Conservation (phyloP, 2,797 vertebrate species). For the Acrossocheilus fasciatus region DNA sequence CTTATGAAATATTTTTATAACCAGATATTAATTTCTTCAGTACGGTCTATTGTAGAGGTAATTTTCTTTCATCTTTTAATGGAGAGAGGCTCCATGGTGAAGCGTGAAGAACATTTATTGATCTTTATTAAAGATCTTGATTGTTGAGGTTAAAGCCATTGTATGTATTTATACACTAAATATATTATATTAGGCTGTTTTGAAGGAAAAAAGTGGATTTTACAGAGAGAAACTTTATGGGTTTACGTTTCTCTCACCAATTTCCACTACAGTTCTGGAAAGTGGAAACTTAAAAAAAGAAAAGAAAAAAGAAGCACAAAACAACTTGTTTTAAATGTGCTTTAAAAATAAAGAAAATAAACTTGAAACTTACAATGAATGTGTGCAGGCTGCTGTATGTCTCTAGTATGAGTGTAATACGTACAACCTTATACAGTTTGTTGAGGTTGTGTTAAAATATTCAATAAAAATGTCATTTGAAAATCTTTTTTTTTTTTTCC, state of each 20-base stretch:
- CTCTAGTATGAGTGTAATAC: neutral
- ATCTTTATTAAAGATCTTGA: slow-evolving; percentile 34
- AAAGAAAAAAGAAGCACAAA: neutral
- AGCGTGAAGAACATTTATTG: neutral
- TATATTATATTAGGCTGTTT: slow-evolving; percentile 8
- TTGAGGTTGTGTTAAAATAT: neutral
- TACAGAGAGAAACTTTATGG: neutral
- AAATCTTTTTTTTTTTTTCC: neutral
- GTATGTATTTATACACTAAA: neutral
- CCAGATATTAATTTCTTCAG: neutral
- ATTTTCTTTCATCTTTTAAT: neutral
- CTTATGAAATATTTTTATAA: slow-evolving; percentile 12
- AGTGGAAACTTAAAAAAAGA: neutral
- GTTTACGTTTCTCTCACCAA: neutral
- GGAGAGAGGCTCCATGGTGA: neutral
- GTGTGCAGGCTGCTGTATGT: neutral
- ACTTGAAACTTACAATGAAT: neutral
- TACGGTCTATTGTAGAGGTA: neutral
- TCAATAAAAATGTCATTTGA: neutral
- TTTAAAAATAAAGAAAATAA: neutral
- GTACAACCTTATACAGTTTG: neutral
- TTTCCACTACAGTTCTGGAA: neutral
- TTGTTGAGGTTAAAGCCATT: neutral
- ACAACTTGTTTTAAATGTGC: neutral
- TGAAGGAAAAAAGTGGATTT: neutral